Evolutionary conservation across 2,797 vertebrate species (phyloP).

Genomic region (Sebastes elongatus): DNA sequence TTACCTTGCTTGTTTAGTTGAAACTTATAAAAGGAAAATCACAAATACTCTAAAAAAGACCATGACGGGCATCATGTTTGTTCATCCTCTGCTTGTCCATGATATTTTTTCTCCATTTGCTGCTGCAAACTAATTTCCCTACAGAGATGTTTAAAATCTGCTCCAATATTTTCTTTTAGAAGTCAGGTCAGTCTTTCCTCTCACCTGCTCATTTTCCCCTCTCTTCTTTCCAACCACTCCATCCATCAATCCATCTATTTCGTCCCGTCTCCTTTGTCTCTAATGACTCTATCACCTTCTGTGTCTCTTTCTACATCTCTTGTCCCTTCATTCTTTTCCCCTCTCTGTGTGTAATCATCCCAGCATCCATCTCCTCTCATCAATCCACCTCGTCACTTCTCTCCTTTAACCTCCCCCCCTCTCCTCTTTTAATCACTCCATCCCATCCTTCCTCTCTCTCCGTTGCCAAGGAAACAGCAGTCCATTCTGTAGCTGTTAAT

Average conservation of each 20-base stretch:
- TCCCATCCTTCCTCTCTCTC: constrained; percentile 34
- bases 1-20: not conserved
- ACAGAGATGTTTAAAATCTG: not conserved
- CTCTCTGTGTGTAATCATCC: constrained; percentile 50
- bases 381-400: constrained; percentile 61
- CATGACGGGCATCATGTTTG: not conserved
- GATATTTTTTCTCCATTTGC: not conserved
- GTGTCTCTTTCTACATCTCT: constrained; percentile 20
- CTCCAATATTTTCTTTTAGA: not conserved
- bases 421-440: constrained; percentile 60
- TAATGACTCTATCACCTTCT: constrained; percentile 29
- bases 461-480: constrained; percentile 74
- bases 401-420: constrained; percentile 43
- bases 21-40: not conserved
- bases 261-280: constrained; percentile 1
- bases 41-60: not conserved
- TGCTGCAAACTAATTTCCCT: not conserved
- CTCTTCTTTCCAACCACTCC: not conserved
- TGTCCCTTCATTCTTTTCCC: constrained; percentile 2
- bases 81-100: not conserved
- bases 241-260: constrained; percentile 12
- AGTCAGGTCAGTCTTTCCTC: not conserved
- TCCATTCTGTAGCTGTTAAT: constrained; percentile 68
- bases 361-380: constrained; percentile 63
- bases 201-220: not conserved